These are phyloP conservation scores for Muntiacus muntjak DNA, from an alignment of 2,113 vertebrate species.

Conservation along the genomic window DNA sequence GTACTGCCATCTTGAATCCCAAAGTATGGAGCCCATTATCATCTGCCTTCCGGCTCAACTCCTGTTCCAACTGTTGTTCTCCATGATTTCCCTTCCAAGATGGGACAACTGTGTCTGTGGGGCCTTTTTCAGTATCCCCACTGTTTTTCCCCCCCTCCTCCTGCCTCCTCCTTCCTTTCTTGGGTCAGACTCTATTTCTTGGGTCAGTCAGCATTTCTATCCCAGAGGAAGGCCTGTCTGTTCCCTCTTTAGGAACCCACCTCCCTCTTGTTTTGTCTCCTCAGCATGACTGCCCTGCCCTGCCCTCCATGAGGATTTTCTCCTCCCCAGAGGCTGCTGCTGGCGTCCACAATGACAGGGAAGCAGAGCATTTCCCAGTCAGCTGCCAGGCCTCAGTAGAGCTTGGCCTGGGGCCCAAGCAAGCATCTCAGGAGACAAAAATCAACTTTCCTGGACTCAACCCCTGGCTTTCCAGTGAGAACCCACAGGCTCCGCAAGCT, in stretches of 20 bases:
- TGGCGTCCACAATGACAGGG: conserved; percentile 49
- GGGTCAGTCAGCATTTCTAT: not conserved
- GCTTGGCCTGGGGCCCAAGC: conserved; percentile 42
- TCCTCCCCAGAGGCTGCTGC: conserved; percentile 28
- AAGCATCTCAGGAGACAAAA: conserved; percentile 60
- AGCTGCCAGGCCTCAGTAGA: conserved; percentile 53
- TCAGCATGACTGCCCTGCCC: not conserved
- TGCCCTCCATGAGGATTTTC: not conserved
- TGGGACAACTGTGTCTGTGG: not conserved
- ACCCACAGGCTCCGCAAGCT: conserved; percentile 57
- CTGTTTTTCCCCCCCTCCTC: not conserved
- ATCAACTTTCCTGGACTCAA: conserved; percentile 69
- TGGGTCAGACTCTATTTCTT: not conserved
- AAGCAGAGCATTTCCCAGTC: not conserved
- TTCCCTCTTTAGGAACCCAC: not conserved
- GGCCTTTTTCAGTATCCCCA: not conserved
- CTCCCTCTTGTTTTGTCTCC: not conserved
- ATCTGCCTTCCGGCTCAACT: not conserved
- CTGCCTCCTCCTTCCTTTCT: not conserved
- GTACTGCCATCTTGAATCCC: not conserved
- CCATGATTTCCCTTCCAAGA: not conserved
- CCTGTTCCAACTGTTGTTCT: not conserved
- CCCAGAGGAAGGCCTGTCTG: not conserved
- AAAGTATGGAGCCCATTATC: not conserved
- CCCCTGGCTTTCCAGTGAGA: conserved; percentile 63